Conservation (phyloP, 2,797 vertebrate species). For the Manis javanica region DNA sequence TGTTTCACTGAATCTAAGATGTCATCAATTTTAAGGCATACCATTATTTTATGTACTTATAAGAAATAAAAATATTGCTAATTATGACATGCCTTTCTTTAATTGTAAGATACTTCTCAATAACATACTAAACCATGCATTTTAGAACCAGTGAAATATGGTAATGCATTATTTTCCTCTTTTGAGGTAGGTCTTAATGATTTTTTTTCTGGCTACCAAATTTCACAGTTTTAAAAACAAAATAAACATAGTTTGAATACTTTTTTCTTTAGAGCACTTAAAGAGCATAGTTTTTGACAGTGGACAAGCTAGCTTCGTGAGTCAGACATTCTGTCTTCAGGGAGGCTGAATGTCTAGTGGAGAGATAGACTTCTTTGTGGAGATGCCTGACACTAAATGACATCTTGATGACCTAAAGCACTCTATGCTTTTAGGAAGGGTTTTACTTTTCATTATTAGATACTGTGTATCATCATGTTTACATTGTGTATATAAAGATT, state of each 20-base stretch:
- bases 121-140: not conserved
- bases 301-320: not conserved
- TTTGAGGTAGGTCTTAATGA: not conserved
- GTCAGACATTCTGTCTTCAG: not conserved
- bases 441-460: not conserved
- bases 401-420: not conserved
- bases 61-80: conserved; percentile 45
- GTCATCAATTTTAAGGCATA: not conserved
- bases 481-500: not conserved
- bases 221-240: not conserved
- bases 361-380: not conserved
- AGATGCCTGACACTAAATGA: not conserved
- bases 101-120: not conserved
- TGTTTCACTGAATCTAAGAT: conserved; percentile 34
- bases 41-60: conserved; percentile 24
- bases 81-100: not conserved
- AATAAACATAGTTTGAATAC: not conserved
- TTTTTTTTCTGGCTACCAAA: not conserved
- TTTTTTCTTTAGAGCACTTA: not conserved
- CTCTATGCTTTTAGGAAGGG: not conserved
- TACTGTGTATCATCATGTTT: not conserved
- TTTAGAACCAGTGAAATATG: not conserved
- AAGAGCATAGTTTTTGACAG: not conserved
- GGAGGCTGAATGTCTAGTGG: not conserved
- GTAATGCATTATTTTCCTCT: not conserved